Percentiles rank a stretch among this genome's conserved stretches.
Conservation (phyloP, 2,797 vertebrate species). For the Amblyraja radiata region DNA sequence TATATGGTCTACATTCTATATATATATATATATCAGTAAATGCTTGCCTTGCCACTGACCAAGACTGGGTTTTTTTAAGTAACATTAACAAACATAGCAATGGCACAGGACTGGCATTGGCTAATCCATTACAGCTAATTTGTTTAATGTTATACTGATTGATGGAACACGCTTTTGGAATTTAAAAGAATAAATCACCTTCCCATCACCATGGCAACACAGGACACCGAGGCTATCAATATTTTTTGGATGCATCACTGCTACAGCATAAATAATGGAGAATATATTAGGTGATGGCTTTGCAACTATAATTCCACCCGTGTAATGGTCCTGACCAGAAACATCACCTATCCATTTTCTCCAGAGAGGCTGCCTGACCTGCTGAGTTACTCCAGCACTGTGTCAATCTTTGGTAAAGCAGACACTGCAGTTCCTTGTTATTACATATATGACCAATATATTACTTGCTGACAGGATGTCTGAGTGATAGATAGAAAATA, state of each 20-base stretch:
- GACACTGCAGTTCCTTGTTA: no score
- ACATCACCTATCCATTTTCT: no score
- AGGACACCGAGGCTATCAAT: not conserved
- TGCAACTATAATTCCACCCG: not conserved
- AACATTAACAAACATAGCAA: not conserved
- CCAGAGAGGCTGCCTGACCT: no score
- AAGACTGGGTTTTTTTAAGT: no score
- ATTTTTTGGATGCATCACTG: not conserved
- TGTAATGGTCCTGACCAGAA: no score
- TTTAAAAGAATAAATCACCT: not conserved
- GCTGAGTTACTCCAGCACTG: no score
- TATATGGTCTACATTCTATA: no score
- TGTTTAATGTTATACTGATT: not conserved
- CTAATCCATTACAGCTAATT: not conserved
- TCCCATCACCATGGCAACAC: not conserved
- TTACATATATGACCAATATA: not conserved
- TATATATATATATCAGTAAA: no score
- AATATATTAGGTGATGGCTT: not conserved
- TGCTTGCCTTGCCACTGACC: not conserved
- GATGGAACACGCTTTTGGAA: not conserved
- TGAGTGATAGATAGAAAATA: not conserved
- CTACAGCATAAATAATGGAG: not conserved
- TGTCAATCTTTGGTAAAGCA: no score
- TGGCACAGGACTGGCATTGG: not conserved
- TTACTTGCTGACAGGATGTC: not conserved